A percentile compares a stretch with the other conserved stretches of the same genome.
Evolutionary conservation across 1,140 invertebrate species (phyloP).

Genomic region (Doryteuthis pealeii): DNA sequence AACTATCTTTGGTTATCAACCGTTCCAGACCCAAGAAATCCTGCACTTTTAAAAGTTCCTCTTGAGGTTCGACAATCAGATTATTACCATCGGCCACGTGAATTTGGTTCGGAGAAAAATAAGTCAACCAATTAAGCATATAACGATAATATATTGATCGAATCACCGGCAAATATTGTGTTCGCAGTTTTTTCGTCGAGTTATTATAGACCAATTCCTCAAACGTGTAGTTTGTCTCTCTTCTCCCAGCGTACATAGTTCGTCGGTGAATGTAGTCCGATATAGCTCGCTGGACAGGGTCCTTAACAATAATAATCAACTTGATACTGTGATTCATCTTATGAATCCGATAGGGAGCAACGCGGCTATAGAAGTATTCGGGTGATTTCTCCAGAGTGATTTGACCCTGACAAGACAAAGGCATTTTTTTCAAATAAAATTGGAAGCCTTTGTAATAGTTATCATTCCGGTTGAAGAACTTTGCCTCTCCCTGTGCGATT

Average conservation of each 20-base stretch:
- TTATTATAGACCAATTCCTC: conserved; percentile 44
- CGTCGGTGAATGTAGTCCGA: conserved; percentile 82
- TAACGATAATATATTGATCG: conserved; percentile 83
- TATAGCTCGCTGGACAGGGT: conserved; percentile 86
- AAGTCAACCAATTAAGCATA: conserved; percentile 81
- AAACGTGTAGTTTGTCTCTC: conserved; percentile 37
- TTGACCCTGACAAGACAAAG: conserved; percentile 45
- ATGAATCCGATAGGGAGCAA: conserved; percentile 79
- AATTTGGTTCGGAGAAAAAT: conserved; percentile 75
- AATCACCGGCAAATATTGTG: conserved; percentile 67
- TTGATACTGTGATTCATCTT: conserved; percentile 84
- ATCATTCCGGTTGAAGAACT: conserved; percentile 60
- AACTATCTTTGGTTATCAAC: conserved; percentile 79
- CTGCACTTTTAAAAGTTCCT: conserved; percentile 79
- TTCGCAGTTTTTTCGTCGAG: conserved; percentile 40
- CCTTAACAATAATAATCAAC: conserved; percentile 83
- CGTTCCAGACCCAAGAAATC: conserved; percentile 81
- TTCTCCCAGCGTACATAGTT: conserved; percentile 18
- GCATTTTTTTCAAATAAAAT: conserved; percentile 59
- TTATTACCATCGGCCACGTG: conserved; percentile 85
- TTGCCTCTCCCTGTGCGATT: conserved; percentile 50
- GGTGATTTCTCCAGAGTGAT: conserved; percentile 64
- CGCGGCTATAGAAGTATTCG: conserved; percentile 63
- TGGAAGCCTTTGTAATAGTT: conserved; percentile 58
- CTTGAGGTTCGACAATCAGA: conserved; percentile 80